phyloP scores from a whole-genome alignment of 2,888 invertebrate genomes.

The Limnephilus auricula region DNA sequence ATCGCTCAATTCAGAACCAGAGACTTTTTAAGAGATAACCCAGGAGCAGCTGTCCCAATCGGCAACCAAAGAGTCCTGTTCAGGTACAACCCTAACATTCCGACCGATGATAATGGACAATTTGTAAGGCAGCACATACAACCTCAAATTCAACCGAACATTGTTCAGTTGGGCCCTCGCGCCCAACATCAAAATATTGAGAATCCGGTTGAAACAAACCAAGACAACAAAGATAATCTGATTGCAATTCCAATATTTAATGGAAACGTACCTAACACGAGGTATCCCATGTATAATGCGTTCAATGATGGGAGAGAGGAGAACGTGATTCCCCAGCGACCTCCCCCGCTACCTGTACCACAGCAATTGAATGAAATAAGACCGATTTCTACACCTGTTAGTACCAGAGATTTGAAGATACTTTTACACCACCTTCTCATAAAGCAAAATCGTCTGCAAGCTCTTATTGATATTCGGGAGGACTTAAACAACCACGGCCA shows the following conservation, averaged over 20 bases:
- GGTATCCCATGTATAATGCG: slow-evolving; percentile 73
- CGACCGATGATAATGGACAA: slow-evolving; percentile 74
- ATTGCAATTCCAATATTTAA: slow-evolving; percentile 76
- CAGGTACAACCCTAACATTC: slow-evolving; percentile 72
- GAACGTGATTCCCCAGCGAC: slow-evolving; percentile 65
- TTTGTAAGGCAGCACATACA: slow-evolving; percentile 70
- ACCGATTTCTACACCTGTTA: slow-evolving; percentile 82
- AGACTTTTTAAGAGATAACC: slow-evolving; percentile 76
- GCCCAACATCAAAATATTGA: slow-evolving; percentile 66
- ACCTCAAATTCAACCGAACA: slow-evolving; percentile 52
- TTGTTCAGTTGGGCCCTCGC: slow-evolving; percentile 58
- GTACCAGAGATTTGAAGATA: slow-evolving; percentile 83
- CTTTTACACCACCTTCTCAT: slow-evolving; percentile 82
- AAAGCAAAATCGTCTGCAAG: slow-evolving; percentile 80
- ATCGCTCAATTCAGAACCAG: slow-evolving; percentile 73
- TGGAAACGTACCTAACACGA: slow-evolving; percentile 74
- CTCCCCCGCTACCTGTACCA: slow-evolving; percentile 71
- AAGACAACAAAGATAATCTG: slow-evolving; percentile 72
- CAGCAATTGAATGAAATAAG: slow-evolving; percentile 77
- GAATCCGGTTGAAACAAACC: slow-evolving; percentile 69
- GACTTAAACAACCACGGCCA: slow-evolving; percentile 66
- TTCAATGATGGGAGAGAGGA: slow-evolving; percentile 67
- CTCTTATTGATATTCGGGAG: slow-evolving; percentile 73
- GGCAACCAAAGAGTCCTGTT: slow-evolving; percentile 77
- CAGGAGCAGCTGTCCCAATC: slow-evolving; percentile 75